Evolutionary conservation across 37 sponge, comb jelly and placozoan species (phyloP).

Genomic region (Cliona cf. orientalis): DNA sequence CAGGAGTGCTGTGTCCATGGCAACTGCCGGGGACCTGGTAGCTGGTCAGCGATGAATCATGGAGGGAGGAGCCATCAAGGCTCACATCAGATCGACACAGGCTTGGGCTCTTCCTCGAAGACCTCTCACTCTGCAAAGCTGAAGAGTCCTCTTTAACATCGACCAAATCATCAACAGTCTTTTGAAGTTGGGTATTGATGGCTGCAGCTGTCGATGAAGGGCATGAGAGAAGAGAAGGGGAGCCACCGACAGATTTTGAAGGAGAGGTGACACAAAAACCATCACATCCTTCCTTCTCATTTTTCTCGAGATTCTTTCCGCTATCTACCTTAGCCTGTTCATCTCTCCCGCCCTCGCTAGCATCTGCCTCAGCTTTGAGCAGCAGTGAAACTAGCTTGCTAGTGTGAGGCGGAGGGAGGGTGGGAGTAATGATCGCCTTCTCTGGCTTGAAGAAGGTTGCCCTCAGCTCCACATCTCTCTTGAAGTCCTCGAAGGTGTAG

Average conservation of each 20-base stretch:
- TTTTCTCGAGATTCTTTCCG: neutral
- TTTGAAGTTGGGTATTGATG: neutral
- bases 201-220: too few relatives aligned
- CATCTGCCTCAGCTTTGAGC: neutral
- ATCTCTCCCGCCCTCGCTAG: neutral
- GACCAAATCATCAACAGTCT: neutral
- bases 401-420: conserved; percentile 23
- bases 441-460: conserved; percentile 7
- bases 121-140: neutral
- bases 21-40: conserved; percentile 17
- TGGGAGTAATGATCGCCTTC: conserved; percentile 17
- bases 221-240: too few relatives aligned
- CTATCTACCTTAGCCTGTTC: neutral
- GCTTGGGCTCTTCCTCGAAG: neutral
- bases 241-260: too few relatives aligned
- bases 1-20: conserved; percentile 9
- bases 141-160: neutral
- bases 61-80: neutral
- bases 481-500: conserved; percentile 26
- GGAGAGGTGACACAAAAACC: too few relatives aligned
- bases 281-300: neutral
- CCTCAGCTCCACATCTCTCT: conserved; percentile 23
- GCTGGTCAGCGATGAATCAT: neutral
- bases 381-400: neutral
- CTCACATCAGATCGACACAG: neutral